A percentile compares a stretch with the other conserved stretches of the same genome.
phyloP scores from a whole-genome alignment of 1,140 invertebrate species.

The Drosophila arawakana region DNA sequence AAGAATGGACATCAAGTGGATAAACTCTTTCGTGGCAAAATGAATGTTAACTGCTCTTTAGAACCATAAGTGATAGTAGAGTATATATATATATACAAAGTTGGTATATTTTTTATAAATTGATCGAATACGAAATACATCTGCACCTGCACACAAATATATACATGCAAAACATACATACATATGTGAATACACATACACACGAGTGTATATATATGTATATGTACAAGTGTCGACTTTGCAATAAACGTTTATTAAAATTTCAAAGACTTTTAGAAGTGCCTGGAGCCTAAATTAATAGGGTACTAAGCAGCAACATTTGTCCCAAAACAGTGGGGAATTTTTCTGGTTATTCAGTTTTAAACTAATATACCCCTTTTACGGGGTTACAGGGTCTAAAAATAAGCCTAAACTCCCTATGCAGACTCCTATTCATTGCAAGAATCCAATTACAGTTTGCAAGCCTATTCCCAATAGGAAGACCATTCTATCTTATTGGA shows the following conservation, averaged over 20 bases:
- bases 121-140: slow-evolving; percentile 3
- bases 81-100: slow-evolving; percentile 25
- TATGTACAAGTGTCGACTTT: slow-evolving; percentile 1
- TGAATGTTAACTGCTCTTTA: slow-evolving; percentile 30
- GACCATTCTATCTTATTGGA: not conserved
- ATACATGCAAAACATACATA: not conserved
- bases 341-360: too few relatives aligned
- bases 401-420: too few relatives aligned
- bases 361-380: too few relatives aligned
- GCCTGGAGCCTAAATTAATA: too few relatives aligned
- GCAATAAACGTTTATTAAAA: slow-evolving; percentile 16
- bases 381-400: too few relatives aligned
- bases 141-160: not conserved
- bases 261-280: not conserved
- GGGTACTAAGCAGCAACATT: too few relatives aligned
- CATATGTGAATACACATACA: too few relatives aligned
- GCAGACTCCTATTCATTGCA: too few relatives aligned
- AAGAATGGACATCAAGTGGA: slow-evolving; percentile 10
- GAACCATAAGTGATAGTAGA: slow-evolving; percentile 59
- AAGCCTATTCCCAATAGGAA: slow-evolving; percentile 2
- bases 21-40: slow-evolving; percentile 8
- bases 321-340: too few relatives aligned
- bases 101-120: slow-evolving; percentile 28
- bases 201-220: not conserved
- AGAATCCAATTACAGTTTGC: not conserved